Base-by-base conservation (phyloP, 2,888 invertebrate genomes). In the Nephrotoma guestfalica region DNA sequence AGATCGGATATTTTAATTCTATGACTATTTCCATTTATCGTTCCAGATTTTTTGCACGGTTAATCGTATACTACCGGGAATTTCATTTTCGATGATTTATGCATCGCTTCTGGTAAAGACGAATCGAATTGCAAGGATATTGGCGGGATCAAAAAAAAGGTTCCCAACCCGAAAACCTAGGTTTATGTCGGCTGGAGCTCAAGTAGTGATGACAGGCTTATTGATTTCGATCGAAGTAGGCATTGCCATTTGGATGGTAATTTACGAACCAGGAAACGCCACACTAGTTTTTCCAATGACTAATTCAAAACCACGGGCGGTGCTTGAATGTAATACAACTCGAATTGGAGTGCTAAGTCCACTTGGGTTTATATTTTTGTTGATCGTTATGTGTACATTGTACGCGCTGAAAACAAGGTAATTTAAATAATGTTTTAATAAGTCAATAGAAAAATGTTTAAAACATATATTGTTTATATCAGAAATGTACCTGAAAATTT, bases 401-500 rank as follows among this genome's bases (percentile, higher is more conserved):
- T 95, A 96, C 90, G 96, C 96, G n/a, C 92, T 95, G 85, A 95
- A 95, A 90, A 95, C 95, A 0, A 92, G 86, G 86, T 86, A 71
- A 71, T 47, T 47, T 6, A 13, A n/a, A 18, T 45, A 15, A 42
- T 43, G 6, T 11, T 4, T 30, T 30, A 18, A 18, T 9, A 5
- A 15, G 30, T 13, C 13, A 5, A 9, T 0, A 47, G 11, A 47
- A 47, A 30, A 83, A 40, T 30, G 30, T 83, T 83, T 4, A 83
- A 1, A 47, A 13, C 2, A n/a, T 30, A 2, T 30, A 2, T 41
- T 41, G 41, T 41, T 41, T 41, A 6, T 84, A 41, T n/a, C n/a
- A 86, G 96, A 71, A 96, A 96, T 89, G 93, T 96, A 30, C 96
- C 96, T 0, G 96, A 96, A 90, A 96, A 96, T 91, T 96, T 96